phyloP scores from a whole-genome alignment of 1,140 invertebrate genomes.

The Telenomus remus region DNA sequence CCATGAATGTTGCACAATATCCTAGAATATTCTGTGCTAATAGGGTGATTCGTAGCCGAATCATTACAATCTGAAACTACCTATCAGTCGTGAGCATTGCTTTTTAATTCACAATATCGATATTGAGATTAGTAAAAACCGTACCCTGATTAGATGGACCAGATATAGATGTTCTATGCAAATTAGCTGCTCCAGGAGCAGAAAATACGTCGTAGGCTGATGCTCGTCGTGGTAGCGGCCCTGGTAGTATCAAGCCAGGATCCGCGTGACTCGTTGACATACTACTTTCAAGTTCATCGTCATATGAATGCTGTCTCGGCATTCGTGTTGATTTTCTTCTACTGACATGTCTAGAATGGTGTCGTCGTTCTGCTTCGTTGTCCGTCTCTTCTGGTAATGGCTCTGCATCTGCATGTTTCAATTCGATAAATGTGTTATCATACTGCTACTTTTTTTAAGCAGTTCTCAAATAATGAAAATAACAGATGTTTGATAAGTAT shows the following conservation, averaged over 20 bases:
- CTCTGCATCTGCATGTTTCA: constrained; percentile 48
- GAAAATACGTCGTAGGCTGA: constrained; percentile 88
- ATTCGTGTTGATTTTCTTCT: constrained; percentile 81
- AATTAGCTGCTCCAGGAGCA: constrained; percentile 60
- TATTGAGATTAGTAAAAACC: too few relatives aligned
- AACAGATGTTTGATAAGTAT: too few relatives aligned
- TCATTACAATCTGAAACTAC: too few relatives aligned
- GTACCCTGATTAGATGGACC: constrained; percentile 64
- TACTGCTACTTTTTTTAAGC: too few relatives aligned
- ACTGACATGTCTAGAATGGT: constrained; percentile 60
- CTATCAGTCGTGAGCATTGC: too few relatives aligned
- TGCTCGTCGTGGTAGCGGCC: constrained; percentile 82
- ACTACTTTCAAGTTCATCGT: constrained; percentile 82
- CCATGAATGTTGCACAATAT: too few relatives aligned
- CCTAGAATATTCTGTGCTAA: too few relatives aligned
- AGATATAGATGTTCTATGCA: constrained; percentile 69
- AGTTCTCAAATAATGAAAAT: too few relatives aligned
- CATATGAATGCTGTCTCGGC: constrained; percentile 86
- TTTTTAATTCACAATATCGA: too few relatives aligned
- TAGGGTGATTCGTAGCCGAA: too few relatives aligned
- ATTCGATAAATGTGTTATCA: too few relatives aligned
- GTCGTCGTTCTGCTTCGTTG: constrained; percentile 67
- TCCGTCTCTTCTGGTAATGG: constrained; percentile 55
- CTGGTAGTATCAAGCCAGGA: constrained; percentile 78
- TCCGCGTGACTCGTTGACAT: constrained; percentile 64